Evolutionary conservation across 2,888 invertebrate genomes (phyloP), one percentile per base, ranked within the genome.

Genomic region (Miltochrista miniata): DNA sequence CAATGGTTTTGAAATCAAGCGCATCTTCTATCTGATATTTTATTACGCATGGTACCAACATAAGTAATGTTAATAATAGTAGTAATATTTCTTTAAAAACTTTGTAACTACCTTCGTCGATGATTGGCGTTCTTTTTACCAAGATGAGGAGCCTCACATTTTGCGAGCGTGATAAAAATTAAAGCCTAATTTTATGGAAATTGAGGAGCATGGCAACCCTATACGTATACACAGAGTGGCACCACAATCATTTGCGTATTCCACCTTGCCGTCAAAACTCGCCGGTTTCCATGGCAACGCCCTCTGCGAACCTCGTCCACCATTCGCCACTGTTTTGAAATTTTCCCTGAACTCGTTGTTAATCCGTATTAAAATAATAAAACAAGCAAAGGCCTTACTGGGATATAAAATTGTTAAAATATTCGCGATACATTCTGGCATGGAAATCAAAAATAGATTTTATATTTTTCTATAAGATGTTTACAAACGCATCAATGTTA

Each of bases 311-410:
- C 75, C 75, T 66, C 74, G 60, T 72, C 78, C 70, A 79, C 74
- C 81, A 76, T 76, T 79, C 79, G 73, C 82, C 74, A 76, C 77
- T 82, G 83, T 87, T 88, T 83, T 77, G 76, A 76, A 86, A 86
- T 83, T 83, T 83, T 83, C 75, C 63, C 74, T 67, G 76, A 79
- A 74, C 73, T 64, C 73, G 75, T 74, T 81, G 81, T 82, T 83
- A 86, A 87, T 84, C 85, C 79, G 74, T 79, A 81, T 85, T 84
- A 85, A 84, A 85, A 81, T 82, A 83, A 83, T 85, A 83, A 86
- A 87, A 85, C 78, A 72, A 71, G 75, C 72, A 79, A 73, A 81
- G 81, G 71, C 73, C 69, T 62, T 63, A 72, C 61, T 72, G 65
- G 64, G 36, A 45, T 64, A 65, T 60, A 66, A 65, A 56, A 64